Conservation (phyloP, 2,113 vertebrate species). For the Merops nubicus region DNA sequence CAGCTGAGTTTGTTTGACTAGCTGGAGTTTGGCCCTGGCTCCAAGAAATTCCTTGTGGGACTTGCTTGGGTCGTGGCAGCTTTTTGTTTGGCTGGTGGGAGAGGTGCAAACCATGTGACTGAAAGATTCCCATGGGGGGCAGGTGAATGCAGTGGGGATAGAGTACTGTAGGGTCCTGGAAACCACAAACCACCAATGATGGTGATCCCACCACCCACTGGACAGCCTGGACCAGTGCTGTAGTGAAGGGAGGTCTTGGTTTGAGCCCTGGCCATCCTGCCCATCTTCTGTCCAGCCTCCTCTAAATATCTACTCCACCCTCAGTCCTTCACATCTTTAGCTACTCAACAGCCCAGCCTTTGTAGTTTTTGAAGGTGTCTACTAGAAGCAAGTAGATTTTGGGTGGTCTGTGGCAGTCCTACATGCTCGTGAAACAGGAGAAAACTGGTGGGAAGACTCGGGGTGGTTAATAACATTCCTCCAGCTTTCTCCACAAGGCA, state of each 20-base stretch:
- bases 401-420: not conserved
- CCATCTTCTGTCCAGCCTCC: not conserved
- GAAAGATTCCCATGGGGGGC: not conserved
- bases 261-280: not conserved
- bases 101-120: not conserved
- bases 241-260: accelerated
- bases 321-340: not conserved
- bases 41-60: not conserved
- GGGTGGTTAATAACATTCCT: not conserved
- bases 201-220: not conserved
- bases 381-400: not conserved
- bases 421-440: not conserved
- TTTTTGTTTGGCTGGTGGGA: not conserved
- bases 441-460: not conserved
- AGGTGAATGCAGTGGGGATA: not conserved
- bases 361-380: not conserved
- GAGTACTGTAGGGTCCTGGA: not conserved
- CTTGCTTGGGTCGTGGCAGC: not conserved
- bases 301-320: not conserved
- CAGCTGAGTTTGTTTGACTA: constrained; percentile 13
- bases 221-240: not conserved
- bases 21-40: not conserved
- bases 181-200: not conserved
- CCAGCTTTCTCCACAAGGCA: not conserved
- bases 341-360: not conserved